Base-by-base conservation (phyloP, 2,888 invertebrate genomes). In the Masnerella sp. region DNA sequence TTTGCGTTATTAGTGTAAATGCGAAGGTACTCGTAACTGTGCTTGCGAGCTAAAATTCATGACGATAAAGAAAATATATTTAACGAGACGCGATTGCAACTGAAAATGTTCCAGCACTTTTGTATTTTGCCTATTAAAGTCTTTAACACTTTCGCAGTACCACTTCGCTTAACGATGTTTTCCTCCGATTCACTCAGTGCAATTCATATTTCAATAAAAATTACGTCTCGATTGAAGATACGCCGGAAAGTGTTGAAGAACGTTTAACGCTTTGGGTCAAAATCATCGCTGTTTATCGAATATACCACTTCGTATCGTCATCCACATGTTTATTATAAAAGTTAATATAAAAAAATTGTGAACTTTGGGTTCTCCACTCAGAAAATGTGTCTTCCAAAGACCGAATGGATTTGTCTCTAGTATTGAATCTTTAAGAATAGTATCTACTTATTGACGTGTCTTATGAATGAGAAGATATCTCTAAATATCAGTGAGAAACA, bases 371-470 rank as follows among this genome's bases (percentile, higher is more conserved):
- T n/a, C n/a, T n/a, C n/a, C n/a, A 43, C n/a, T 93, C 94, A 93
- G 94, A 94, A 94, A 94, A 94, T 94, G 93, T 94, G 94, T 92
- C 91, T 92, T 91, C 91, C 91, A 92, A 90, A 87, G 84, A 82
- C 68, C 69, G 74, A 80, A 77, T 64, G 74, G 64, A 43, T 78
- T 77, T 79, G 52, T 73, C 64, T 77, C 77, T 75, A 75, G 76
- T 74, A 77, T 67, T 42, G 62, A 78, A 49, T 77, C 56, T 58
- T 36, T 58, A 38, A 52, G 45, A 67, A 70, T 75, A 68, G 74
- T 49, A 54, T 67, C 43, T 49, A 52, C 47, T 56, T 64, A 62
- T 47, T 75, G 14, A n/a, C n/a, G n/a, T n/a, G n/a, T n/a, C n/a
- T n/a, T n/a, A n/a, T n/a, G n/a, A n/a, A n/a, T n/a, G n/a, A n/a